Percentiles rank a stretch among this genome's conserved stretches.
phyloP scores from a whole-genome alignment of 2,797 vertebrate genomes.

The Eulemur coronatus region DNA sequence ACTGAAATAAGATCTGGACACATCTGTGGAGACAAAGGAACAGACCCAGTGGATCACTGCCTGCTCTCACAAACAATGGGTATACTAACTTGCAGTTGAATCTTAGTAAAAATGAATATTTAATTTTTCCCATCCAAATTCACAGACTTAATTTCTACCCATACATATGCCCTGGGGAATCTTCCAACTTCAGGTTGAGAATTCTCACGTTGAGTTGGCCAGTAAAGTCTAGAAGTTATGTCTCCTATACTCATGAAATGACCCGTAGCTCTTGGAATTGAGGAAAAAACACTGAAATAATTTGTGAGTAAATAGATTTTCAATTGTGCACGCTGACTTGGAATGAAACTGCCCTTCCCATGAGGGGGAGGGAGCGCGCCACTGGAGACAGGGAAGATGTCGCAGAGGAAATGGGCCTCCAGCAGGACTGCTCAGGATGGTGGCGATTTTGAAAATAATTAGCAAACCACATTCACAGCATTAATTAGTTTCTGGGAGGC shows the following conservation, averaged over 20 bases:
- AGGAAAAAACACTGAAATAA: neutral
- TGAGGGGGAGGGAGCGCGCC: neutral
- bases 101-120: neutral
- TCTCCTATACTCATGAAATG: neutral
- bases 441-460: slow-evolving; percentile 60
- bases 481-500: slow-evolving; percentile 70
- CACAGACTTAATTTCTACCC: neutral
- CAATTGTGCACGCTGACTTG: neutral
- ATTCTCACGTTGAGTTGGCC: neutral
- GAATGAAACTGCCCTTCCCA: neutral
- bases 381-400: neutral
- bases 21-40: neutral
- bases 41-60: neutral
- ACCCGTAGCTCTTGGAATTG: neutral
- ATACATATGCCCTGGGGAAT: neutral
- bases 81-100: neutral
- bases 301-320: neutral
- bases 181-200: neutral
- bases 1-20: neutral
- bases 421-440: neutral
- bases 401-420: neutral
- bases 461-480: slow-evolving; percentile 32
- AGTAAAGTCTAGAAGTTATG: neutral
- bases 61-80: neutral
- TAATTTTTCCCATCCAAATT: neutral